Base-by-base conservation (phyloP, 2,113 vertebrate species). In the Marmota flaviventris region DNA sequence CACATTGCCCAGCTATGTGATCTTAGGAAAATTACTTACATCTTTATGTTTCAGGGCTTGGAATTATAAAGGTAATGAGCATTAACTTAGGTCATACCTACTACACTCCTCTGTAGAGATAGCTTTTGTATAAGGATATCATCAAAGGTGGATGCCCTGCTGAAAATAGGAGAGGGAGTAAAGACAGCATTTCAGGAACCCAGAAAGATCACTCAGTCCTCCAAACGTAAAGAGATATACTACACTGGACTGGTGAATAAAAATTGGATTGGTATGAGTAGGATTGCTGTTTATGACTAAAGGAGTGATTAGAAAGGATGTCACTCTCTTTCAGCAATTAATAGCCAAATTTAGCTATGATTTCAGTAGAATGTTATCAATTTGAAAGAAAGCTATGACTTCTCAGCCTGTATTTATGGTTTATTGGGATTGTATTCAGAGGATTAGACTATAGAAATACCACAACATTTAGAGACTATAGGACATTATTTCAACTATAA, bases 201-300 rank as follows among this genome's bases (percentile, higher is more conserved):
- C 17, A 39, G n/a, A 82, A 65, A 18, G 24, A 45, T 69, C 16
- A 39, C 5, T 9, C 3, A 39, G 42, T 85, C 34, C 22, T 48
- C 22, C 14, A 58, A 1, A 48, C 75, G 34, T 20, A 51, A 88
- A 45, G 18, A 85, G 56, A 45, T 34, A 37, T 22, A 37, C 5
- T 88, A 5, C 1, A 18, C 20, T 39, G 72, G 58, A 42, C 37
- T 77, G 7, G 65, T 17, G 39, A 72, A 65, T 39, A 39, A 69
- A 92, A 85, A 67, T 16, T 76, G 34, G 29, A 91, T 93, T 76
- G 39, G 12, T 45, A 69, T 79, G 39, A 89, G 87, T 42, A 87
- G 12, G 5, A 24, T n/a, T 37, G 8, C 29, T 20, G 56, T 14
- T 53, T 77, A 25, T 58, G n/a, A n/a, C 81, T 34, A 79, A 45